These are phyloP conservation scores for rat (Rattus norvegicus) DNA, from an alignment of 2,113 vertebrate species.

Conservation along the genomic window GRCr8 NC_086023.1:154859001-154859500, in stretches of 20 bases:
- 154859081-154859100: not conserved
- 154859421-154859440: not conserved
- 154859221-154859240: not conserved
- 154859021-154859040: not conserved
- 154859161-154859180: not conserved
- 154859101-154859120: not conserved
- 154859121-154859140: not conserved
- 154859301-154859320: not conserved
- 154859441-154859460: not conserved
- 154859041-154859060: not conserved
- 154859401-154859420: not conserved
- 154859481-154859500: not conserved
- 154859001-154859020: not conserved
- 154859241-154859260: not conserved
- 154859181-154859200: not conserved
- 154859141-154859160: not conserved
- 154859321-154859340: not conserved
- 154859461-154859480: not conserved
- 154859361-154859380: not conserved
- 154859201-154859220: slow-evolving; percentile 38
- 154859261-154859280: not conserved
- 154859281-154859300: not conserved
- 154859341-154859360: not conserved
- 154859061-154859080: not conserved
- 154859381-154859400: not conserved